Evolutionary conservation across 2,888 invertebrate species (phyloP).

Genomic region (Schrankia costaestrigalis): DNA sequence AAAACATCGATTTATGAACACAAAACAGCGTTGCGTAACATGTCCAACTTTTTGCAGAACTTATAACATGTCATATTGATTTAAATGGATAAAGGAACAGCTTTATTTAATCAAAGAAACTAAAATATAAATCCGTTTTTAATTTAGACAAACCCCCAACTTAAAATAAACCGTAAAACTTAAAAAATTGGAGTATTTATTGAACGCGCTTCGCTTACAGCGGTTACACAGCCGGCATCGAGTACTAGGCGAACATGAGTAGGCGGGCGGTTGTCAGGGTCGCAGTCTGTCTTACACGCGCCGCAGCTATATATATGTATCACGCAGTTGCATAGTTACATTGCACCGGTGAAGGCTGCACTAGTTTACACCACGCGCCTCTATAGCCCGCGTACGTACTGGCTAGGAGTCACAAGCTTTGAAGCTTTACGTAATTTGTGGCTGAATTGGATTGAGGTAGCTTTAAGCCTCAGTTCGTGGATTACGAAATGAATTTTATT

Average conservation of each 20-base stretch:
- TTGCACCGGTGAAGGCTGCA: constrained; percentile 65
- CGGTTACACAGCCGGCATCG: constrained; percentile 40
- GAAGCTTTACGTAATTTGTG: constrained; percentile 72
- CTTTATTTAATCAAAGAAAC: no score
- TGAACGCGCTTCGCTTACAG: constrained; percentile 28
- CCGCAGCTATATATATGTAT: constrained; percentile 37
- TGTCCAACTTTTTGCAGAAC: no score
- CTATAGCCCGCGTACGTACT: constrained; percentile 39
- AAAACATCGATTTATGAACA: no score
- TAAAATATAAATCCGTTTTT: no score
- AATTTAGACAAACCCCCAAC: no score
- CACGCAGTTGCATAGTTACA: constrained; percentile 56
- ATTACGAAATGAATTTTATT: constrained; percentile 43
- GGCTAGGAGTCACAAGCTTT: constrained; percentile 59
- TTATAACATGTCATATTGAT: no score
- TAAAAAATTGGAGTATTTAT: neutral
- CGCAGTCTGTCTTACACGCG: constrained; percentile 61
- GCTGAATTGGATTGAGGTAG: constrained; percentile 61
- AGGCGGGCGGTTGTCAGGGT: constrained; percentile 30
- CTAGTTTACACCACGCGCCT: constrained; percentile 55
- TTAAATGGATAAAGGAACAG: no score
- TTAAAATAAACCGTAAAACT: no score
- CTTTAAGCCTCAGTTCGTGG: constrained; percentile 46
- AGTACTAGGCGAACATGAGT: constrained; percentile 59
- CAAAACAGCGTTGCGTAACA: no score